phyloP scores from a whole-genome alignment of 2,797 vertebrate genomes.

The Pangasius larnaudii region DNA sequence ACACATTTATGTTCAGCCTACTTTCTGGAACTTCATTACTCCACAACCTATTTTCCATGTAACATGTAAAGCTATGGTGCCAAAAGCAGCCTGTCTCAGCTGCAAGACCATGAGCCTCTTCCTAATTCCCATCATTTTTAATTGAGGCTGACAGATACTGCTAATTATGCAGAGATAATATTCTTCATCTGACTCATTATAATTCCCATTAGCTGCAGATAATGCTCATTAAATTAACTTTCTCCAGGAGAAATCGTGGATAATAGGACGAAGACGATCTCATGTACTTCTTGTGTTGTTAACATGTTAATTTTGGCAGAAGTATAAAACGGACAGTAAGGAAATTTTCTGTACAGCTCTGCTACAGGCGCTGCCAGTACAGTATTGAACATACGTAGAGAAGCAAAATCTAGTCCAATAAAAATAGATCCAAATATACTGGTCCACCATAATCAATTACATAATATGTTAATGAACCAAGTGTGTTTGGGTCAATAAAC shows the following conservation, averaged over 20 bases:
- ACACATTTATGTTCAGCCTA: slow-evolving; percentile 54
- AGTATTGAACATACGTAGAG: neutral
- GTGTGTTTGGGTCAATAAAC: too few relatives aligned
- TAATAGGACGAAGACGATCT: slow-evolving; percentile 62
- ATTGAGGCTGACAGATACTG: slow-evolving; percentile 82
- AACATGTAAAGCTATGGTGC: slow-evolving; percentile 57
- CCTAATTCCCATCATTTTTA: slow-evolving; percentile 80
- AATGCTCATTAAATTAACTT: slow-evolving; percentile 86
- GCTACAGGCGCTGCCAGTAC: neutral
- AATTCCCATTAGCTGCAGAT: slow-evolving; percentile 82
- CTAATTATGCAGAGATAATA: slow-evolving; percentile 84
- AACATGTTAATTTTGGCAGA: slow-evolving; percentile 22
- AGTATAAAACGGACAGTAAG: slow-evolving; percentile 20
- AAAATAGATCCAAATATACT: neutral
- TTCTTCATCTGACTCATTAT: slow-evolving; percentile 85
- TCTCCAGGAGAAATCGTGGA: slow-evolving; percentile 80
- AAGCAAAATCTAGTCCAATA: neutral
- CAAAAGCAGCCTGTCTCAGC: slow-evolving; percentile 61
- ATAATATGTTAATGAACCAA: too few relatives aligned
- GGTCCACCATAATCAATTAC: too few relatives aligned
- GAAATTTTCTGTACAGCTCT: slow-evolving; percentile 14
- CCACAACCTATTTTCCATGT: slow-evolving; percentile 49
- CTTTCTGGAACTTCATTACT: slow-evolving; percentile 49
- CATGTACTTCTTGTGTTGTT: slow-evolving; percentile 47
- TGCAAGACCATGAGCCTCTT: slow-evolving; percentile 61